These are phyloP conservation scores for Drosophila aff. DNA, from an alignment of 1,140 invertebrate species.

Conservation along the genomic window DNA sequence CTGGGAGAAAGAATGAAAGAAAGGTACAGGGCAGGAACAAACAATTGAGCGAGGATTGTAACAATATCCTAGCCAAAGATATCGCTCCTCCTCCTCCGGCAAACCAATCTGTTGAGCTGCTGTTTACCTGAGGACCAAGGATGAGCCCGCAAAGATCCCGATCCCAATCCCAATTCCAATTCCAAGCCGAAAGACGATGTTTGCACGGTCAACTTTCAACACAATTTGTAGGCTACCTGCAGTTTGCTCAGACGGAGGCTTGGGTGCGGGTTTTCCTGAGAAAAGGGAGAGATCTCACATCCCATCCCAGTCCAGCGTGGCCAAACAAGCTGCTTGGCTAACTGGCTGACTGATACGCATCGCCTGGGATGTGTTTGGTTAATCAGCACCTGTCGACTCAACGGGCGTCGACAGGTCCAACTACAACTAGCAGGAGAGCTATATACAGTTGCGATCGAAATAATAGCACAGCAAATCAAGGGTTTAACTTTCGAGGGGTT, in stretches of 20 bases:
- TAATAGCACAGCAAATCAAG: conserved; percentile 41
- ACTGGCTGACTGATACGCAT: conserved; percentile 81
- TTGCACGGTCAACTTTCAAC: conserved; percentile 77
- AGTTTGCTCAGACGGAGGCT: conserved; percentile 53
- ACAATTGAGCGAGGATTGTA: conserved; percentile 73
- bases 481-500: conserved; percentile 17
- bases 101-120: conserved; percentile 21
- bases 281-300: conserved; percentile 24
- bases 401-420: conserved; percentile 66
- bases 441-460: conserved; percentile 48
- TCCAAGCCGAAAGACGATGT: conserved; percentile 53
- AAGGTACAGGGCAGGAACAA: conserved; percentile 68
- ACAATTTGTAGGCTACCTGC: conserved; percentile 80
- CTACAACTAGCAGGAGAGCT: conserved; percentile 17
- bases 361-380: conserved; percentile 75
- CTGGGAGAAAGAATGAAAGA: conserved; percentile 22
- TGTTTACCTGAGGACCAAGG: conserved; percentile 54
- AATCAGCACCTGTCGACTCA: conserved; percentile 78
- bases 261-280: conserved; percentile 78
- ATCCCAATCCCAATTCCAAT: conserved; percentile 12
- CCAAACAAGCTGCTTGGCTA: conserved; percentile 67
- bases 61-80: conserved; percentile 76
- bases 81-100: conserved; percentile 26
- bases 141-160: conserved; percentile 9
- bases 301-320: conserved; percentile 4